Evolutionary conservation across 1,140 invertebrate genomes (phyloP).

Genomic region (Drosophila funebris): DNA sequence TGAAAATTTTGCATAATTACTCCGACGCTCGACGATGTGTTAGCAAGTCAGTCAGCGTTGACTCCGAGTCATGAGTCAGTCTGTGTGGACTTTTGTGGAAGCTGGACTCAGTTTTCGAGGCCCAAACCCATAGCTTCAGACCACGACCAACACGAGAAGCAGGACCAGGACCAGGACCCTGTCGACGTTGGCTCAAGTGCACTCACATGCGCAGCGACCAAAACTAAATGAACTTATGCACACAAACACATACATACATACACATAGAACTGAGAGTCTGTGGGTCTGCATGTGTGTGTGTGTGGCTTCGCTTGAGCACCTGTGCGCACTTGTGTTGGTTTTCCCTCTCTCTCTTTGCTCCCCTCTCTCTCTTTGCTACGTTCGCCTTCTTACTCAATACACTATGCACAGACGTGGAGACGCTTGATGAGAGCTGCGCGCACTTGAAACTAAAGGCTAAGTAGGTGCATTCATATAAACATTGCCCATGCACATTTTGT

Average conservation of each 20-base stretch:
- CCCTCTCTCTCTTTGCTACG: neutral
- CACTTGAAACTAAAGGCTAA: constrained; percentile 52
- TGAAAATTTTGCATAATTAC: constrained; percentile 57
- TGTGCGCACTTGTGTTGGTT: constrained; percentile 43
- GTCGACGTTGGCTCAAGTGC: constrained; percentile 42
- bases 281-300: constrained; percentile 17
- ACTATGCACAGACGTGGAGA: neutral
- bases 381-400: constrained; percentile 2
- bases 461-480: constrained; percentile 53
- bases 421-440: constrained; percentile 26
- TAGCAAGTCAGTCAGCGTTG: constrained; percentile 36
- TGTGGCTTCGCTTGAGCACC: constrained; percentile 43
- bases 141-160: neutral
- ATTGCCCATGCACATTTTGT: constrained; percentile 27
- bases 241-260: constrained; percentile 32
- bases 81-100: constrained; percentile 10
- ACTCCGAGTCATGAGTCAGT: neutral
- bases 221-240: constrained; percentile 52
- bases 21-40: constrained; percentile 39
- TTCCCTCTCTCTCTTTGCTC: neutral
- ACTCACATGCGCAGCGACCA: constrained; percentile 50
- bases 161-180: constrained; percentile 17
- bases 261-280: constrained; percentile 4
- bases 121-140: neutral
- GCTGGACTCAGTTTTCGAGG: constrained; percentile 17